Conservation (phyloP, 2,797 vertebrate genomes). For the Silurus aristotelis region DNA sequence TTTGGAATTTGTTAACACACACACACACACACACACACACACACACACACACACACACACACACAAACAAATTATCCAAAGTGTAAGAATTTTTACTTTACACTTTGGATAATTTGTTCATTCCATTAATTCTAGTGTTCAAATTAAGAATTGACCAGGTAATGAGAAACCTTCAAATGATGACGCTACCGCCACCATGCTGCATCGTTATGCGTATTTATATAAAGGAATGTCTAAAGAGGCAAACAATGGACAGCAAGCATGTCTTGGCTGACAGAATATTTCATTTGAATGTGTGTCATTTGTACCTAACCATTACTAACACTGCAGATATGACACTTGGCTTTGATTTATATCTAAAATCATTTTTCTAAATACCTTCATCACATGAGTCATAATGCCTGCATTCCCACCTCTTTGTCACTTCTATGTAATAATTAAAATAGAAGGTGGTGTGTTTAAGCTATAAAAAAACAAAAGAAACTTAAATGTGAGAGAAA, state of each 20-base stretch:
- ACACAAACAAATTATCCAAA: too few species aligned
- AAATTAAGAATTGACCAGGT: neutral
- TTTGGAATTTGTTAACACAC: too few species aligned
- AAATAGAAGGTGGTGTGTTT: constrained; percentile 9
- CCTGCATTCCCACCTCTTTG: constrained; percentile 15
- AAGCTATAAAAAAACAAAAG: neutral
- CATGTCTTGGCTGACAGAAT: constrained; percentile 10
- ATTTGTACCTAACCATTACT: neutral
- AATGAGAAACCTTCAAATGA: neutral
- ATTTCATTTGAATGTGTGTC: neutral
- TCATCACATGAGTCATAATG: constrained; percentile 2
- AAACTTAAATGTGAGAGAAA: neutral
- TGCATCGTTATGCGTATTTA: neutral
- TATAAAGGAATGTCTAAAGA: neutral
- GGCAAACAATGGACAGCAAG: constrained; percentile 12
- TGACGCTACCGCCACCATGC: neutral
- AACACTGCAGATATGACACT: neutral
- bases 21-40: too few species aligned
- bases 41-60: too few species aligned
- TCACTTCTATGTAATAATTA: constrained; percentile 21
- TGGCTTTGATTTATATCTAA: constrained; percentile 11
- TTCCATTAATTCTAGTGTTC: neutral
- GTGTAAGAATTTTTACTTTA: too few species aligned
- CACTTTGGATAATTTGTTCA: neutral
- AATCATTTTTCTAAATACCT: neutral